Conservation (phyloP, 2,113 vertebrate species). For the Malurus alboscapulatus region DNA sequence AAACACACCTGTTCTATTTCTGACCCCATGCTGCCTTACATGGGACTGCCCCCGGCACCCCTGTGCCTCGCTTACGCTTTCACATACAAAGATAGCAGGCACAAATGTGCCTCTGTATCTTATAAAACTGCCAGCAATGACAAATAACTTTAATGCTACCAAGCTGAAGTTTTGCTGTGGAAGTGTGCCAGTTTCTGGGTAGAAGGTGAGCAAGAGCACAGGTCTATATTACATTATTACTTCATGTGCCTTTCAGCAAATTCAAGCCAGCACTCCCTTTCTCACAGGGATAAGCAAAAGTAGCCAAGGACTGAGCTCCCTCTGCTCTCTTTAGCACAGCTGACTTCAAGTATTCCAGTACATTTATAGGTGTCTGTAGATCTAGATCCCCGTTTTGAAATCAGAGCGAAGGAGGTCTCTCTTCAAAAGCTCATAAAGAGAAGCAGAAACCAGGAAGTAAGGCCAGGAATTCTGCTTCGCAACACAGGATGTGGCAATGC, state of each 20-base stretch:
- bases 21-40: background rate
- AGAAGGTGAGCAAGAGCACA: background rate
- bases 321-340: background rate
- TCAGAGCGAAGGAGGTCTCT: background rate
- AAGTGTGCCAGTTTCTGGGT: background rate
- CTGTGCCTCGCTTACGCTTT: fast-evolving
- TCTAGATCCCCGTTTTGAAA: background rate
- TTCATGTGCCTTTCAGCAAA: background rate
- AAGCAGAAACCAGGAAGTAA: slow-evolving; percentile 23
- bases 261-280: background rate
- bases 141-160: background rate
- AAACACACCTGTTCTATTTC: background rate
- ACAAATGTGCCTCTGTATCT: background rate
- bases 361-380: background rate
- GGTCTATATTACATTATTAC: background rate
- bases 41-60: fast-evolving
- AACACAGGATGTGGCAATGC: background rate
- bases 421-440: background rate
- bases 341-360: background rate
- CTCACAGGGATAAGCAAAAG: background rate
- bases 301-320: background rate
- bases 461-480: background rate
- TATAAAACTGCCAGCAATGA: background rate
- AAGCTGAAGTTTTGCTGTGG: background rate
- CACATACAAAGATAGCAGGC: background rate